phyloP scores from a whole-genome alignment of 2,113 vertebrate genomes.

The Benitochromis conjunctus region DNA sequence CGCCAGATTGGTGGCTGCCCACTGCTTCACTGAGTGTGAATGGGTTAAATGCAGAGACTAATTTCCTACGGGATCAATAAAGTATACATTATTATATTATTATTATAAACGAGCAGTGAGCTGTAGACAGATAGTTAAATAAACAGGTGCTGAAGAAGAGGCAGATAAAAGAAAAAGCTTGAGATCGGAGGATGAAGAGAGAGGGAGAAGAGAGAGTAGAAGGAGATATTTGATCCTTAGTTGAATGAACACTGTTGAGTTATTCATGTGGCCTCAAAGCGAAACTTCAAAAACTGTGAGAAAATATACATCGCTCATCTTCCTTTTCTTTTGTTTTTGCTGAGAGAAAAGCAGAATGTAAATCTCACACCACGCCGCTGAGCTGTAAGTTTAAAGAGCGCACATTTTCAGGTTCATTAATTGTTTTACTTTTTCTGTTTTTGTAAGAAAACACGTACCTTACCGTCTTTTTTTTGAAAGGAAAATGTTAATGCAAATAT shows the following conservation, averaged over 20 bases:
- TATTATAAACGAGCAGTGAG: neutral
- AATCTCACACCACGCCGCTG: neutral
- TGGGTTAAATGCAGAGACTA: too few relatives aligned
- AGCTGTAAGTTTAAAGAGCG: neutral
- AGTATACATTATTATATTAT: too few relatives aligned
- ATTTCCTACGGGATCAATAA: too few relatives aligned
- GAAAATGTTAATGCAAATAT: neutral
- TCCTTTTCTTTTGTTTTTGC: neutral
- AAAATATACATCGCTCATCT: slow-evolving; percentile 2
- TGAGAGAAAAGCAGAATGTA: neutral
- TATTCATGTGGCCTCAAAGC: slow-evolving; percentile 29
- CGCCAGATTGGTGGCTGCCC: too few relatives aligned
- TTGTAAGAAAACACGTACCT: neutral
- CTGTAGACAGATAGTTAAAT: slow-evolving; percentile 7
- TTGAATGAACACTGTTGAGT: slow-evolving; percentile 14
- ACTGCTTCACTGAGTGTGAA: too few relatives aligned
- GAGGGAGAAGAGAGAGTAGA: neutral
- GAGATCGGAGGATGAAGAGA: neutral
- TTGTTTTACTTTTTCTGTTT: neutral
- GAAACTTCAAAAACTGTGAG: slow-evolving; percentile 4
- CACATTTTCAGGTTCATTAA: slow-evolving; percentile 15
- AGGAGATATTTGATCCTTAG: slow-evolving; percentile 2
- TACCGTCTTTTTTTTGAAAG: neutral
- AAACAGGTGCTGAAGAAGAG: slow-evolving; percentile 11
- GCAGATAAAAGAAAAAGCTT: slow-evolving; percentile 18